phyloP scores from a whole-genome alignment of 2,113 vertebrate species.

The Sinosuthora webbiana region DNA sequence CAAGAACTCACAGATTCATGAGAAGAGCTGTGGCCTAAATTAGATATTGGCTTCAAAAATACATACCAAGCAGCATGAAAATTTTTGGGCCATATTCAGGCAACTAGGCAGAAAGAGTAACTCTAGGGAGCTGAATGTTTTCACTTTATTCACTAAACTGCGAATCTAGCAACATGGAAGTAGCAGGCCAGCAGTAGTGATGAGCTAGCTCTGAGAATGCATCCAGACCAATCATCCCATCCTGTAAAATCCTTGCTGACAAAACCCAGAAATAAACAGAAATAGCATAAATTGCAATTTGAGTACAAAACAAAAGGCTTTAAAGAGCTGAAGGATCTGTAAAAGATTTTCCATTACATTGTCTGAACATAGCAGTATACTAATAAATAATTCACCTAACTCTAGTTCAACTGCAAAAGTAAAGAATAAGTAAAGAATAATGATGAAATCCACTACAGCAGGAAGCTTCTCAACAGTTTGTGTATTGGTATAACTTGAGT shows the following conservation, averaged over 20 bases:
- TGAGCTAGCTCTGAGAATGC: neutral
- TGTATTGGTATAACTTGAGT: neutral
- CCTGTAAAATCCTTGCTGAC: neutral
- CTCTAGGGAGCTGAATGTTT: neutral
- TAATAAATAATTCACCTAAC: neutral
- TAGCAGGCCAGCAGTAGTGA: neutral
- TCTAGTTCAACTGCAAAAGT: neutral
- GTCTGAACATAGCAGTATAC: neutral
- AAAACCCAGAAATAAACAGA: neutral
- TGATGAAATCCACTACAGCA: neutral
- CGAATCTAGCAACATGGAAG: neutral
- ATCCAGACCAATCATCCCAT: neutral
- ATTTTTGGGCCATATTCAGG: neutral
- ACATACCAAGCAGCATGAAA: neutral
- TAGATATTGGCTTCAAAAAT: neutral
- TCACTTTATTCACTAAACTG: neutral
- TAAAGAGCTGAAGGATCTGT: neutral
- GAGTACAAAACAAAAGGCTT: neutral
- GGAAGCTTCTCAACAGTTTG: neutral
- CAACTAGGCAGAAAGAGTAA: neutral
- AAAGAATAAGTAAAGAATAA: neutral
- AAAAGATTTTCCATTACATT: neutral
- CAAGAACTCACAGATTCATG: neutral
- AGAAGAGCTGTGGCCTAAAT: neutral
- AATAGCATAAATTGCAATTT: neutral